These are phyloP conservation scores for Paramormyrops hopkinsi DNA, from an alignment of 2,797 vertebrate genomes.

Conservation along the genomic window DNA sequence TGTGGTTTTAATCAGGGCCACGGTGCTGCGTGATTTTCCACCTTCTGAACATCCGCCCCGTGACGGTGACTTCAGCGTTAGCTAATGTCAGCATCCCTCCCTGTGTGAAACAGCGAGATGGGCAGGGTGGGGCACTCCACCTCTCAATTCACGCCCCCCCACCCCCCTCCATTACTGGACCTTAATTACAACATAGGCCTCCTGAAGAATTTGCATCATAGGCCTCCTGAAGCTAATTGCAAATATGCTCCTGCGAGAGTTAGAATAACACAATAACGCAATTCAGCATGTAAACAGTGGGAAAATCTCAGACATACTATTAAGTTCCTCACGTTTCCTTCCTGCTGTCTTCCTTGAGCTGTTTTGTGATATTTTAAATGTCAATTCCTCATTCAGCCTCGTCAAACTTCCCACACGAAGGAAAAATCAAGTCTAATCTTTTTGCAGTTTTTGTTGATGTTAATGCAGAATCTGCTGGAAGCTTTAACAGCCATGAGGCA, in stretches of 20 bases:
- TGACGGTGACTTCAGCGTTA: conserved; percentile 23
- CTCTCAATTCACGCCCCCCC: not conserved
- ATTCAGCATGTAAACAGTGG: not conserved
- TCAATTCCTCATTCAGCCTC: not conserved
- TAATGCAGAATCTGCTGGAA: conserved; percentile 45
- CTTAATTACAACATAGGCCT: not conserved
- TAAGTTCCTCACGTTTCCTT: not conserved
- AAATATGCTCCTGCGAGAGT: not conserved
- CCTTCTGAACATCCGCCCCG: conserved; percentile 52
- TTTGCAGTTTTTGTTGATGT: conserved; percentile 42
- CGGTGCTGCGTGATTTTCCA: conserved; percentile 62
- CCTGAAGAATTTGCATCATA: not conserved
- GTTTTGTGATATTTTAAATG: not conserved
- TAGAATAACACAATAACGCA: not conserved
- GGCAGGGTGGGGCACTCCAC: not conserved
- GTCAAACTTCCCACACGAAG: conserved; percentile 23
- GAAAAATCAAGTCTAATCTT: conserved; percentile 43
- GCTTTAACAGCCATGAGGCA: conserved; percentile 40
- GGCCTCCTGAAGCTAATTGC: not conserved
- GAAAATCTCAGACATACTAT: not conserved
- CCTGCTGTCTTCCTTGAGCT: not conserved
- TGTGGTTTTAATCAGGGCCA: conserved; percentile 56
- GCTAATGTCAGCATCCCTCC: conserved; percentile 38
- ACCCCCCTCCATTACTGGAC: not conserved
- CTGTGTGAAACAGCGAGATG: not conserved